These are phyloP conservation scores for Hydrozoanthus gracilis DNA, from an alignment of 92 coral and sea anemone species.

Conservation along the genomic window DNA sequence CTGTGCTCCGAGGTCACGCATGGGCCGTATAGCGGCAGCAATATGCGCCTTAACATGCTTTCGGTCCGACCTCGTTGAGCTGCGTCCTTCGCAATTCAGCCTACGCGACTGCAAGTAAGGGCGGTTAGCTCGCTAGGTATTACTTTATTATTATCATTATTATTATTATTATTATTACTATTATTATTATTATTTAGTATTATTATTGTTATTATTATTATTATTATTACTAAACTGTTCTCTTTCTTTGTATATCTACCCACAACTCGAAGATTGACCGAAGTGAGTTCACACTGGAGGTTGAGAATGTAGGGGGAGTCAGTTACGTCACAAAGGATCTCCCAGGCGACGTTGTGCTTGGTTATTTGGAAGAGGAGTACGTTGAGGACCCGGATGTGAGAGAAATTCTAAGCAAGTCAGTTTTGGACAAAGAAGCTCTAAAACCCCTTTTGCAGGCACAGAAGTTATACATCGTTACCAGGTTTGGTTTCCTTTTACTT, in stretches of 20 bases:
- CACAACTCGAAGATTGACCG: background rate
- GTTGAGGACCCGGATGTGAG: conserved; percentile 36
- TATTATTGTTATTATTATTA: too few species aligned
- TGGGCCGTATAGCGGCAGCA: too few species aligned
- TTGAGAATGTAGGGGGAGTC: background rate
- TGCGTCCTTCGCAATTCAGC: too few species aligned
- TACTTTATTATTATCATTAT: too few species aligned
- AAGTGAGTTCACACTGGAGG: background rate
- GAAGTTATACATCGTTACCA: conserved; percentile 20
- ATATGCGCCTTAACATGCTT: too few species aligned
- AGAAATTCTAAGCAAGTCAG: conserved; percentile 6
- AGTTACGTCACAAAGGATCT: background rate
- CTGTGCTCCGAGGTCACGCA: too few species aligned
- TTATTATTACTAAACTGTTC: too few species aligned
- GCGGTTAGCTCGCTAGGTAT: too few species aligned
- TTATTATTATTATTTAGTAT: too few species aligned
- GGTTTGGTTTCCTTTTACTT: background rate
- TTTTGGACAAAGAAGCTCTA: conserved; percentile 2
- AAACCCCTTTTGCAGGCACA: background rate
- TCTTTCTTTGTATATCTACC: background rate
- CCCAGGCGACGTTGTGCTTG: conserved; percentile 22
- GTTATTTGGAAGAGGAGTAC: conserved; percentile 20
- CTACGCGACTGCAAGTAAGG: too few species aligned
- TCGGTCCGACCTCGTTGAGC: too few species aligned
- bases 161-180: too few species aligned